Conservation (phyloP, 2,888 invertebrate species). For the Dolichopus griseipennis region DNA sequence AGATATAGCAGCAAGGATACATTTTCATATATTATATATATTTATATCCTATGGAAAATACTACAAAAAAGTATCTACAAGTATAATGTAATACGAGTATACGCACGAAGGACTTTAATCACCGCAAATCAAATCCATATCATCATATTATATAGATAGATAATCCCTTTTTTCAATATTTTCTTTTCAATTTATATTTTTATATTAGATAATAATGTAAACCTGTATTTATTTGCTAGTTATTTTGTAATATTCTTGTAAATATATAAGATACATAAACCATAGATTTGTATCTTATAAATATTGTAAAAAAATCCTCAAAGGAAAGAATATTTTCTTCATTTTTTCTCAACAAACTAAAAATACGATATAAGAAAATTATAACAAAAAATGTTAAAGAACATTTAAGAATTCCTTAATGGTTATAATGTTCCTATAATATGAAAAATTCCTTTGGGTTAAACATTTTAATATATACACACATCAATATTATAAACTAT, state of each 20-base stretch:
- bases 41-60: too few species aligned
- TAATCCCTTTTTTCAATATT: too few species aligned
- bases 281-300: not conserved
- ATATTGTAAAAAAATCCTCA: not conserved
- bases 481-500: too few species aligned
- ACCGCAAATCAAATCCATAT: slow-evolving; percentile 1
- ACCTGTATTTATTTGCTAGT: too few species aligned
- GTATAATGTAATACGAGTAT: not conserved
- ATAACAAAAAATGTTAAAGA: not conserved
- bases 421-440: not conserved
- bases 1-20: too few species aligned
- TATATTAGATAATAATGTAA: too few species aligned
- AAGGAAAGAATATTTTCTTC: not conserved
- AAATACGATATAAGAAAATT: too few species aligned
- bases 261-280: not conserved
- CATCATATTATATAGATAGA: not conserved
- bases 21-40: too few species aligned
- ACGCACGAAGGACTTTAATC: not conserved
- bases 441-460: not conserved
- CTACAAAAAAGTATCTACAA: too few species aligned
- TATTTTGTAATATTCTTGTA: not conserved
- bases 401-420: not conserved
- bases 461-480: not conserved
- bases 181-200: too few species aligned
- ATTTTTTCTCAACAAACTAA: not conserved